Base-by-base conservation (phyloP, 1,140 invertebrate species). In the Sarcophaga peregrina region DNA sequence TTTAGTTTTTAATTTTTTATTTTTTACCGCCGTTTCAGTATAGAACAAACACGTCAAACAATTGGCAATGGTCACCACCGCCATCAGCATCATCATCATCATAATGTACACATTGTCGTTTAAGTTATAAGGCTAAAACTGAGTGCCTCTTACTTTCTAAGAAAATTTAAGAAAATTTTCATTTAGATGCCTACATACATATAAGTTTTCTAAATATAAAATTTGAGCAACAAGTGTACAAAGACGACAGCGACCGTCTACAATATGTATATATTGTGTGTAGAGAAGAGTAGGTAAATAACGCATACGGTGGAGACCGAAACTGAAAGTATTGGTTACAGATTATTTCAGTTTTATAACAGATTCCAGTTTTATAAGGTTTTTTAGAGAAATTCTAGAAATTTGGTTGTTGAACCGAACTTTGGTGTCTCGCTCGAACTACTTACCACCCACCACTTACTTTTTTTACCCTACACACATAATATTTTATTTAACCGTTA, bases 141-240 rank as follows among this genome's bases (percentile, higher is more conserved):
- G 62, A 68, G n/a, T 68, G 62, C 62, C 62, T 68, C 62, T 68
- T 68, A 13, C 15, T 48, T 76, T 76, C 20, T 5, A n/a, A 52
- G 50, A 81, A 25, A 81, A 54, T 37, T n/a, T 17, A 54, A 68
- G 52, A 62, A 47, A 45, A 58, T 45, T 80, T 25, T 13, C 25
- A 2, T 37, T 37, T 37, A n/a, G n/a, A 2, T 37, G 4, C 25
- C 25, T 37, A 37, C 25, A 37, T 52, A 81, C n/a, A 81, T 52
- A 81, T 81, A 54, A 15, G 15, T 62, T 68, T 54, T 62, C 80
- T 81, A 68, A 62, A 15, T 81, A 62, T 81, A 81, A 81, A 81
- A 81, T 58, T 81, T 81, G 58, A 81, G 58, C 80, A 78, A 78
- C 75, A 78, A 78, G 75, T 78, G 75, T 78, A 78, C 48, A 15